Conservation (phyloP, 2,888 invertebrate species). For the Gonocerus acuteangulatus region DNA sequence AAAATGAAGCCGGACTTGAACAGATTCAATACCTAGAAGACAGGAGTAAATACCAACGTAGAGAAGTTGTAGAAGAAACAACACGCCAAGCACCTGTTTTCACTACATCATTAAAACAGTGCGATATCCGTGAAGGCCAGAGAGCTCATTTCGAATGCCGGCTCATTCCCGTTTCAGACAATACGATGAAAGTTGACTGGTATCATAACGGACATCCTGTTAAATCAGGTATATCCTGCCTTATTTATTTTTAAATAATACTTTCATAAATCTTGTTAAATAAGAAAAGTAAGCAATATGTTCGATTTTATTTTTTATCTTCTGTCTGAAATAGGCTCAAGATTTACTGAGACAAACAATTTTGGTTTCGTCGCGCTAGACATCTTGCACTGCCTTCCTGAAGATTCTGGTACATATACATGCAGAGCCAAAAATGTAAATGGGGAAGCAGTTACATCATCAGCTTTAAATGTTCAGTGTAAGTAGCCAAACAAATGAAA, state of each 20-base stretch:
- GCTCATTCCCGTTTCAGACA: constrained; percentile 86
- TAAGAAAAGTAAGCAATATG: no score
- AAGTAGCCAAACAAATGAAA: no score
- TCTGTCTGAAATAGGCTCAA: no score
- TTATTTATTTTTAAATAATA: not conserved
- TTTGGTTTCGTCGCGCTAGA: constrained; percentile 97
- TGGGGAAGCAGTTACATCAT: constrained; percentile 89
- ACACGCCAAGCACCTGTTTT: constrained; percentile 89
- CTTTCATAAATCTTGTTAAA: not conserved
- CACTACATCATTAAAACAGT: constrained; percentile 82
- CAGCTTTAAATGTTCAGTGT: constrained; percentile 74
- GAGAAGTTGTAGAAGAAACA: constrained; percentile 68
- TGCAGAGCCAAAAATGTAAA: constrained; percentile 84
- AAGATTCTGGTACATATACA: constrained; percentile 93
- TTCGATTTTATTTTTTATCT: not conserved
- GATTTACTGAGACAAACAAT: constrained; percentile 92
- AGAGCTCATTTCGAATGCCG: constrained; percentile 91
- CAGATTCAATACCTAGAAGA: constrained; percentile 87
- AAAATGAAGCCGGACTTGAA: constrained; percentile 79
- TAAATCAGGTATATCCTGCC: constrained; percentile 57
- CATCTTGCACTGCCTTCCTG: constrained; percentile 89
- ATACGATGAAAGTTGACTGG: constrained; percentile 92
- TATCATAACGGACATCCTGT: constrained; percentile 84
- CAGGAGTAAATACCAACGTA: constrained; percentile 64
- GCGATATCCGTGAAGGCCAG: constrained; percentile 89